Conservation (phyloP, 2,113 vertebrate genomes). For the Speoplatyrhinus poulsoni region DNA sequence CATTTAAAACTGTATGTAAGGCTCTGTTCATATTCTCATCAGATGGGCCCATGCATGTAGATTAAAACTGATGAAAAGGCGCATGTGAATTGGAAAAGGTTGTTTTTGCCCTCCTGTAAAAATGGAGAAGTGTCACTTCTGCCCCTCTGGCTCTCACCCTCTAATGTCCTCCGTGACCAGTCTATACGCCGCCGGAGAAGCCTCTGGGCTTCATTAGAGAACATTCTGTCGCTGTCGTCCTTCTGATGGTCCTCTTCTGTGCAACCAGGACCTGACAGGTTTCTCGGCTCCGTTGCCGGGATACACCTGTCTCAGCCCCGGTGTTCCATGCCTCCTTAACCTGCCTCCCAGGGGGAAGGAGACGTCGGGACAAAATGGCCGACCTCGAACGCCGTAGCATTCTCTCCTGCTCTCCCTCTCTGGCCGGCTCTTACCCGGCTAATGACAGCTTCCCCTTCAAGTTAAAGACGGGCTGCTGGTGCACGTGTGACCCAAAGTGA, state of each 20-base stretch:
- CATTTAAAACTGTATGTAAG: too few species aligned
- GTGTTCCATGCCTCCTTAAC: slow-evolving; percentile 22
- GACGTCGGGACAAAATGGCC: neutral
- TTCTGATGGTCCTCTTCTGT: neutral
- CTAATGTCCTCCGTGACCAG: too few species aligned
- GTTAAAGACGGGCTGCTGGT: neutral
- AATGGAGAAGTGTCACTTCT: too few species aligned
- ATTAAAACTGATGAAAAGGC: too few species aligned
- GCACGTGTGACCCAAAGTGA: slow-evolving; percentile 3
- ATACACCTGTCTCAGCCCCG: slow-evolving; percentile 41
- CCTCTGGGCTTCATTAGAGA: neutral
- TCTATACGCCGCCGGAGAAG: too few species aligned
- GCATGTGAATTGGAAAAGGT: too few species aligned
- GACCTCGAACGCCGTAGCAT: neutral
- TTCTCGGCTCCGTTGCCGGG: slow-evolving; percentile 23
- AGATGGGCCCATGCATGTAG: too few species aligned
- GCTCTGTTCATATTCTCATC: too few species aligned
- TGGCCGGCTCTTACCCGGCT: neutral
- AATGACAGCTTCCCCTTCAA: slow-evolving; percentile 5
- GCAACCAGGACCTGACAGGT: slow-evolving; percentile 11
- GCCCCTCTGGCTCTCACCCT: too few species aligned
- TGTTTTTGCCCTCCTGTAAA: too few species aligned
- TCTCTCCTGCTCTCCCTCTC: neutral
- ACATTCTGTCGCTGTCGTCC: slow-evolving; percentile 3
- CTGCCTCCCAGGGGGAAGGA: neutral